Conservation (phyloP, 2,797 vertebrate genomes). For the Enteromius radiatus region DNA sequence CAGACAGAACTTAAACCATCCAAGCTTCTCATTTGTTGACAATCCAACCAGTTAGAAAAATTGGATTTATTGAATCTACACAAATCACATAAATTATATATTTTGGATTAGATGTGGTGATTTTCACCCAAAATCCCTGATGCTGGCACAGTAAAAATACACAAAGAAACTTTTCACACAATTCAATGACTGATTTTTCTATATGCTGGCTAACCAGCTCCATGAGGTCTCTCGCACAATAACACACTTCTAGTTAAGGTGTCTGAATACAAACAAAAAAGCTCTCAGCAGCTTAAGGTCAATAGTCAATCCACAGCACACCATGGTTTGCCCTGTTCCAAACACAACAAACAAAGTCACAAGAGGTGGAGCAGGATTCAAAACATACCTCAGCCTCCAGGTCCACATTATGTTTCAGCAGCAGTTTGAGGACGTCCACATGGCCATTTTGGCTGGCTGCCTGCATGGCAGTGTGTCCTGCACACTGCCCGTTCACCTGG, state of each 20-base stretch:
- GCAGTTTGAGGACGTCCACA: conserved; percentile 95
- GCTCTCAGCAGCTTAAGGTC: background rate
- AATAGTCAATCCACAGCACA: background rate
- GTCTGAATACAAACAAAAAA: conserved; percentile 8
- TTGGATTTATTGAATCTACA: background rate
- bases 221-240: background rate
- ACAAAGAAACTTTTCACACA: background rate
- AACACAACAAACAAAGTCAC: background rate
- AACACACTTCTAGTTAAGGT: conserved; percentile 1
- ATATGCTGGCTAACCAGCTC: background rate
- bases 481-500: conserved; percentile 97
- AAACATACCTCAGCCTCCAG: conserved; percentile 94
- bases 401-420: conserved; percentile 97
- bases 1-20: background rate
- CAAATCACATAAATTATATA: background rate
- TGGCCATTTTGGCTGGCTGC: conserved; percentile 99
- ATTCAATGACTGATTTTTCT: background rate
- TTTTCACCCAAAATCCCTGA: background rate
- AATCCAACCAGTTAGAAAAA: background rate
- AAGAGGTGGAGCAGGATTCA: background rate
- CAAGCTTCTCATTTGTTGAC: background rate
- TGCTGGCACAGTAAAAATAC: background rate
- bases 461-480: conserved; percentile 99
- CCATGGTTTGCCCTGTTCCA: background rate
- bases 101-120: background rate